Evolutionary conservation across 2,113 vertebrate genomes (phyloP).

Genomic region (Phainopepla nitens): DNA sequence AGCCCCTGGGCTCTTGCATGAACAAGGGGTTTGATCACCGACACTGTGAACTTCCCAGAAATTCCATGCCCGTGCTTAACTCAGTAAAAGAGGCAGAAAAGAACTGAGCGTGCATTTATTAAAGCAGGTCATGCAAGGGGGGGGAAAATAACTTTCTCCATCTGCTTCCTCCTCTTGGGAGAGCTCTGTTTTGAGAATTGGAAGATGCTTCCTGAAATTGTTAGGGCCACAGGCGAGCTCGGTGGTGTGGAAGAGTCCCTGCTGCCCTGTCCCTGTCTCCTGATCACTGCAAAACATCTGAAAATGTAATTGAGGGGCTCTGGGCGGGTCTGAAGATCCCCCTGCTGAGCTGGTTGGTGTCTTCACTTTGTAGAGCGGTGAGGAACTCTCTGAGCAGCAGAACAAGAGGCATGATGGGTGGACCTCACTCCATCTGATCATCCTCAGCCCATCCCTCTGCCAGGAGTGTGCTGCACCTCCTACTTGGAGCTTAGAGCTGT

Average conservation of each 20-base stretch:
- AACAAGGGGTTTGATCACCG: neutral
- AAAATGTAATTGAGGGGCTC: neutral
- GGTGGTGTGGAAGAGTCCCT: neutral
- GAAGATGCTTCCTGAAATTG: constrained; percentile 63
- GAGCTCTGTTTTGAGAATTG: constrained; percentile 4
- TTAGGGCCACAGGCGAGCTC: neutral
- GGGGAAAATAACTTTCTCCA: constrained; percentile 59
- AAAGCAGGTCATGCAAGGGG: constrained; percentile 8
- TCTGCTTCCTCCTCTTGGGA: constrained; percentile 49
- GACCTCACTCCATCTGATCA: neutral
- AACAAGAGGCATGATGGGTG: neutral
- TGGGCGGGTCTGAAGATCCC: neutral
- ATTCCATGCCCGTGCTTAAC: neutral
- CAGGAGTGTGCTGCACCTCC: neutral
- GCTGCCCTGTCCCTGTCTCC: neutral
- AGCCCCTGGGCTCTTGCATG: neutral
- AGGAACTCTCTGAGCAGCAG: neutral
- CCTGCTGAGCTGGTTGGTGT: fast-evolving
- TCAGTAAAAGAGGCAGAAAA: neutral
- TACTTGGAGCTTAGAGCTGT: fast-evolving
- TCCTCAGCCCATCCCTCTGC: neutral
- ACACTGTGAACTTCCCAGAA: neutral
- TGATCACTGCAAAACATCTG: neutral
- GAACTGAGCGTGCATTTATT: constrained; percentile 42
- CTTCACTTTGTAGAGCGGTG: neutral